These are phyloP conservation scores for Rhagonycha lutea DNA, from an alignment of 2,888 invertebrate species.

Conservation along the genomic window DNA sequence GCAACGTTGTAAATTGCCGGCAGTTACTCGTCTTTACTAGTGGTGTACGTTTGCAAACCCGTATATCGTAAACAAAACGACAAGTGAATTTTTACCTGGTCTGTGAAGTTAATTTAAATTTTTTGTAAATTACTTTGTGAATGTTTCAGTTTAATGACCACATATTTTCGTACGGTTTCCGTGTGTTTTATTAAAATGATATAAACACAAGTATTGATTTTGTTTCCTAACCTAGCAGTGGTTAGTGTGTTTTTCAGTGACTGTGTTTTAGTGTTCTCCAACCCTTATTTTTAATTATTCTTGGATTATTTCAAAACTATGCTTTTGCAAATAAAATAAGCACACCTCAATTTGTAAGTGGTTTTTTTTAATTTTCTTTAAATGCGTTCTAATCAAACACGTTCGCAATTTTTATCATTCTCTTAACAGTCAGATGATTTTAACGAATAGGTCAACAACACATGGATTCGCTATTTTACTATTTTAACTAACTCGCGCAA, in stretches of 20 bases:
- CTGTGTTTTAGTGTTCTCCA: background rate
- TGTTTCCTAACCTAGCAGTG: constrained; percentile 35
- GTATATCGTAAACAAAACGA: constrained; percentile 38
- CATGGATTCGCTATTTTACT: background rate
- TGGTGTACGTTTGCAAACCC: constrained; percentile 19
- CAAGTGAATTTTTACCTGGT: constrained; percentile 1
- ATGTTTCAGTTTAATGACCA: constrained; percentile 1
- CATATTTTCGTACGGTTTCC: background rate
- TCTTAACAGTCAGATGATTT: background rate
- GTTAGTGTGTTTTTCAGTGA: background rate
- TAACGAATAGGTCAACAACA: background rate
- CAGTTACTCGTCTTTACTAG: constrained; percentile 37
- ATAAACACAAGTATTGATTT: constrained; percentile 35
- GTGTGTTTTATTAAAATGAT: background rate
- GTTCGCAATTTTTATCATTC: background rate
- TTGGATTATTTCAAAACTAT: background rate
- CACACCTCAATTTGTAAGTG: background rate
- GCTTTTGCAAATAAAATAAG: background rate
- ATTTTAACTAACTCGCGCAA: background rate
- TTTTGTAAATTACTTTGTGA: background rate
- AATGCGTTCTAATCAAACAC: background rate
- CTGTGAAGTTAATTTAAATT: constrained; percentile 3
- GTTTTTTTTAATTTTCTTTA: background rate
- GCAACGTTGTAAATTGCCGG: constrained; percentile 46
- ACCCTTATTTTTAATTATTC: background rate